These are phyloP conservation scores for Zapornia atra DNA, from an alignment of 2,113 vertebrate species.

Conservation along the genomic window DNA sequence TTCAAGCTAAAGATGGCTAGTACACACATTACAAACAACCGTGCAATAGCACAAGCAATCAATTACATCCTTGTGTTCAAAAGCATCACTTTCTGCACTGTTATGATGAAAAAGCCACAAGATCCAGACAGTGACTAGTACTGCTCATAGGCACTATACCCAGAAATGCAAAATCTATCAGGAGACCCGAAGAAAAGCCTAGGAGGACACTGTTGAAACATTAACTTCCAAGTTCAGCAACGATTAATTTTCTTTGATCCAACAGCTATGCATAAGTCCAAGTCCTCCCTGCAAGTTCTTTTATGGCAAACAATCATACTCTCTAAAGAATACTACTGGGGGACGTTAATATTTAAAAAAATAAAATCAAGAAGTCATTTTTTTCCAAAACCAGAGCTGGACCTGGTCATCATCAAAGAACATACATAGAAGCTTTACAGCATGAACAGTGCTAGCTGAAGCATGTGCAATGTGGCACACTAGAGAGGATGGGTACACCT, in stretches of 20 bases:
- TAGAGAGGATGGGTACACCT: not conserved
- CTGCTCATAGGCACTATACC: not conserved
- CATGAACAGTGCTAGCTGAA: not conserved
- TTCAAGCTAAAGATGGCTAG: not conserved
- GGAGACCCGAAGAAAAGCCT: not conserved
- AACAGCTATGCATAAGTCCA: not conserved
- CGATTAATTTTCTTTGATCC: not conserved
- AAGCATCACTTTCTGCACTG: not conserved
- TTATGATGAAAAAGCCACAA: not conserved
- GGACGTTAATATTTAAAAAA: not conserved
- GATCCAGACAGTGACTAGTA: not conserved
- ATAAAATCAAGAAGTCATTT: not conserved
- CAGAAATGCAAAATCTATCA: not conserved
- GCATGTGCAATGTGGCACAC: accelerated
- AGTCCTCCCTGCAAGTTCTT: not conserved
- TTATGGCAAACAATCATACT: not conserved
- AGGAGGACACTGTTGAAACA: not conserved
- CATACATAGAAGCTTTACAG: not conserved
- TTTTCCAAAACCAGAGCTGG: not conserved
- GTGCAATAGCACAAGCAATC: not conserved
- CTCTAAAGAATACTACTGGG: not conserved
- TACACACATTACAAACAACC: not conserved
- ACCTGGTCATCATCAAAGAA: not conserved
- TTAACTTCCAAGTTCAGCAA: not conserved
- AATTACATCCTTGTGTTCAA: not conserved